Conservation (phyloP, 2,888 invertebrate species). For the Rhagophthalmus giganteus region DNA sequence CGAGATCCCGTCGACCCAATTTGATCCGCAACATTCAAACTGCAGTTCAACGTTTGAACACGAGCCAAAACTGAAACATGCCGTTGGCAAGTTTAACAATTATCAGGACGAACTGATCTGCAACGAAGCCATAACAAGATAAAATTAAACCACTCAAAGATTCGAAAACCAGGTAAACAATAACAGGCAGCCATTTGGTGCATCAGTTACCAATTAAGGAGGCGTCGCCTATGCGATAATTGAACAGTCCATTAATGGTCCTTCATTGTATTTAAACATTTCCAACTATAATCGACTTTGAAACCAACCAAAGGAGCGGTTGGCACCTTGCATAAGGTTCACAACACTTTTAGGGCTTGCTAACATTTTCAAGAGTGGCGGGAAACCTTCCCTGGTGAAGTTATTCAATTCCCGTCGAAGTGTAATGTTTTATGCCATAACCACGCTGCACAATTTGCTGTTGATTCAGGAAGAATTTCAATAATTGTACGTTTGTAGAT, state of each 20-base stretch:
- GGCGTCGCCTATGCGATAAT: constrained; percentile 95
- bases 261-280: constrained; percentile 94
- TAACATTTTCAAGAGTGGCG: constrained; percentile 98
- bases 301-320: constrained; percentile 97
- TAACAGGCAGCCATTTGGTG: constrained; percentile 99
- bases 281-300: constrained; percentile 93
- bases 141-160: constrained; percentile 93
- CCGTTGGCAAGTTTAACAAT: constrained; percentile 97
- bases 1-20: constrained; percentile 95
- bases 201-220: constrained; percentile 98
- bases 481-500: constrained; percentile 97
- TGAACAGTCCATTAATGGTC: constrained; percentile 95
- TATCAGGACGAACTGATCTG: constrained; percentile 99
- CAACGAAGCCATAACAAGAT: constrained; percentile 95
- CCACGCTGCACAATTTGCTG: constrained; percentile 95
- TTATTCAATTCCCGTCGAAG: constrained; percentile 96
- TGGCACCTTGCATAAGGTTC: constrained; percentile 98
- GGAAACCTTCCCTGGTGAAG: constrained; percentile 96
- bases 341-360: constrained; percentile 93
- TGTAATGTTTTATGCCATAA: constrained; percentile 97
- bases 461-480: constrained; percentile 98
- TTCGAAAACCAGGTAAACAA: constrained; percentile 93
- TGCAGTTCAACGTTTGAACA: constrained; percentile 92
- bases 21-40: constrained; percentile 94
- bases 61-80: constrained; percentile 96